Conservation (phyloP, 1,140 invertebrate species). For the Ylistrum balloti region DNA sequence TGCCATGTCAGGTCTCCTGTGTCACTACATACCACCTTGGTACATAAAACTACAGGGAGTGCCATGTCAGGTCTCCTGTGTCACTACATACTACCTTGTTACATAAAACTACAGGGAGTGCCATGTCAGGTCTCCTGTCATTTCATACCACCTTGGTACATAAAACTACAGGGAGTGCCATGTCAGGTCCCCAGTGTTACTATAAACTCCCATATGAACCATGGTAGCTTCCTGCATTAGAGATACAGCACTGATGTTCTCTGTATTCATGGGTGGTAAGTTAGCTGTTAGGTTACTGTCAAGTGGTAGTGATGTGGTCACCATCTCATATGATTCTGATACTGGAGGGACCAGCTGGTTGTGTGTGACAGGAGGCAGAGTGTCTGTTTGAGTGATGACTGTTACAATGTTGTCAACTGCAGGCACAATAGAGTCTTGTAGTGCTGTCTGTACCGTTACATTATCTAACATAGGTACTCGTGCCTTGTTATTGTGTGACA, state of each 20-base stretch:
- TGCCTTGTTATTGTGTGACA: neutral
- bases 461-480: neutral
- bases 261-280: neutral
- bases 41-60: too few species aligned
- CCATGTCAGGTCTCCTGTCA: neutral
- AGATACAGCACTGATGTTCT: neutral
- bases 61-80: too few species aligned
- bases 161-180: neutral
- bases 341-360: neutral
- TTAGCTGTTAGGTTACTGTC: neutral
- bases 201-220: constrained; percentile 10
- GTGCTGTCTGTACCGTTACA: neutral
- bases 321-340: neutral
- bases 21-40: too few species aligned
- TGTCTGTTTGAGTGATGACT: neutral
- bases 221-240: constrained; percentile 1
- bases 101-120: neutral
- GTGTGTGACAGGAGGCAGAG: neutral
- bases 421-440: neutral
- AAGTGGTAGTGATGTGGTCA: neutral
- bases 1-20: too few species aligned
- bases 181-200: neutral
- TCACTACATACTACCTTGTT: too few species aligned
- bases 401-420: neutral
- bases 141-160: neutral